Conservation (phyloP, 2,888 invertebrate genomes). For the Drosophila cracens region DNA sequence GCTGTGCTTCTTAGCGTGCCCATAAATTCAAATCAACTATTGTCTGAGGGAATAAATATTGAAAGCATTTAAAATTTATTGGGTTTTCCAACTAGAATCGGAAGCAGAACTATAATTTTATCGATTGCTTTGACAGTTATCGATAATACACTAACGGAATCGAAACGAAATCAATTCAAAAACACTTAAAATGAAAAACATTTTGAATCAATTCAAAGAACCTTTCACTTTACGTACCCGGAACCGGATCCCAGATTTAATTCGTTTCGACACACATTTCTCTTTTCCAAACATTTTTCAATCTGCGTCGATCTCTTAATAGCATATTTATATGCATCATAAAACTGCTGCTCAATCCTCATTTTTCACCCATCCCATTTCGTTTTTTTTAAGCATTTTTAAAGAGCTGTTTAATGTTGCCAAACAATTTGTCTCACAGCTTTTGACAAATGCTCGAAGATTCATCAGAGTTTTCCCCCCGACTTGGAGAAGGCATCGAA, state of each 20-base stretch:
- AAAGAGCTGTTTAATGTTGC: slow-evolving; percentile 14
- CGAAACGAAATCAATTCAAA: not conserved
- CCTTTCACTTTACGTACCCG: not conserved
- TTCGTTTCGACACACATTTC: not conserved
- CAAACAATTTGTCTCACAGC: slow-evolving; percentile 46
- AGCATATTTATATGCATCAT: not conserved
- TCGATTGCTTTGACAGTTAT: not conserved
- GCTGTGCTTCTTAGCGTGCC: not conserved
- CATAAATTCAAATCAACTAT: not conserved
- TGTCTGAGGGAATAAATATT: not conserved
- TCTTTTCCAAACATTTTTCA: not conserved
- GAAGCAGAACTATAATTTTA: not conserved
- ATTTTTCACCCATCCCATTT: not conserved
- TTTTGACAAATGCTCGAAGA: slow-evolving; percentile 53
- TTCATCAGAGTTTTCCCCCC: slow-evolving; percentile 45
- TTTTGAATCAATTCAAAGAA: not conserved
- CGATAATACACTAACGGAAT: not conserved
- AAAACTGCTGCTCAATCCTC: not conserved
- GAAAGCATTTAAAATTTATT: too few relatives aligned
- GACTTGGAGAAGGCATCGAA: slow-evolving; percentile 22
- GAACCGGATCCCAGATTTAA: not conserved
- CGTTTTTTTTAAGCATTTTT: not conserved
- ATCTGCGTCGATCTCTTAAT: not conserved
- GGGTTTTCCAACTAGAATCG: not conserved
- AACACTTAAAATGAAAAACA: not conserved